Base-by-base conservation (phyloP, 2,888 invertebrate species). In the Leucania comma region DNA sequence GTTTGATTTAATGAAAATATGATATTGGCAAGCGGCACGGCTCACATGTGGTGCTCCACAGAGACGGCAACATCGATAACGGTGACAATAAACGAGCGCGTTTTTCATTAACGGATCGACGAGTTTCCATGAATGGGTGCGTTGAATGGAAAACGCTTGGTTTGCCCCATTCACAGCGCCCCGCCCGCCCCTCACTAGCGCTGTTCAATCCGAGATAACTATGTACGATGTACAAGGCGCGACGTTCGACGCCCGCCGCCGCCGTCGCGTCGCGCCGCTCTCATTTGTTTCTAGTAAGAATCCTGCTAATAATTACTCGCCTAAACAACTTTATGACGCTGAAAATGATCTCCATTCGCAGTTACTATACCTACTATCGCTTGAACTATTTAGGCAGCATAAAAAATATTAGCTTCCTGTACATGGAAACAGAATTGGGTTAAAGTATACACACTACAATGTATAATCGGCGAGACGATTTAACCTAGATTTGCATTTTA, bases 91-190 rank as follows among this genome's bases (percentile, higher is more conserved):
- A 91, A 90, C 89, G 85, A 89, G 86, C 88, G 90, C 90, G 91
- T 93, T 95, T 95, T 95, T 95, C 95, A 95, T 95, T 93, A 95
- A 94, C 91, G 90, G 91, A 89, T 86, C 90, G 91, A 87, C 93
- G 91, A 91, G 93, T 95, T 95, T 95, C 95, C 95, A 93, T 96
- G 94, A 96, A 95, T 95, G 95, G 94, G 84, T 89, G 89, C 86
- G 82, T 89, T 94, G 91, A 95, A 95, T 95, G 94, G 92, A 95
- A 95, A 95, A 93, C 92, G 91, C 89, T 91, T 89, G 88, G 90
- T 88, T 89, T 89, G 91, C 90, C 91, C 92, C 93, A 94, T 95
- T 94, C 94, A 94, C 85, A 67, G 88, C 65, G 81, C 82, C 74
- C 80, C 86, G 86, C 81, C 80, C 84, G 84, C 80, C 80, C 78